Base-by-base conservation (phyloP, 2,888 invertebrate species). In the Eumacrocentrus americanus region DNA sequence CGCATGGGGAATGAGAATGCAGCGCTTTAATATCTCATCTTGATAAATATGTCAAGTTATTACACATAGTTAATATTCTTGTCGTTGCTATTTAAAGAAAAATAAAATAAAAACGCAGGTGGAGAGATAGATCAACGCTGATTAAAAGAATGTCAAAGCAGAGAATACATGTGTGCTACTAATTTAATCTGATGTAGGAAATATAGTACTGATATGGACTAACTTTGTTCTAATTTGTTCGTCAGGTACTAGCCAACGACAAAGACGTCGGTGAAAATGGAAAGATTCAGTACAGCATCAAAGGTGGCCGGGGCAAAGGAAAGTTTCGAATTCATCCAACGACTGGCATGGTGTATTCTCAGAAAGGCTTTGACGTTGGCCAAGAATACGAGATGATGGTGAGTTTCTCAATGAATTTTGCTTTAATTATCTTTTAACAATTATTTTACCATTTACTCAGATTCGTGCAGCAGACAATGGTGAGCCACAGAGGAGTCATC, bases 401-500 rank as follows among this genome's bases (percentile, higher is more conserved):
- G 82, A 83, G 83, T 81, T 34, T 14, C 35, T 35, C 47, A 29
- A 14, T 51, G 7, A 29, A 40, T n/a, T 6, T 2, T 9, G 18
- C 18, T 40, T 40, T 48, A 44, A 47, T n/a, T n/a, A n/a, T n/a
- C n/a, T n/a, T n/a, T n/a, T n/a, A n/a, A n/a, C n/a, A n/a, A n/a
- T n/a, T n/a, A n/a, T n/a, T n/a, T n/a, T n/a, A n/a, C n/a, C n/a
- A n/a, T 68, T 56, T 29, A 29, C 29, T 54, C 71, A 91, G 91
- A 87, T 93, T 69, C 89, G 89, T 72, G 94, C 95, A 5, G 89
- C 90, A 66, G 96, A 96, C 83, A 87, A 87, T 72, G 95, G 91
- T 0, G 82, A 84, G 55, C 91, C 90, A 2, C 84, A 89, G 65
- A 88, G 89, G 70, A 90, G 89, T 73, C 87, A 89, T 73, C 89